Evolutionary conservation across 2,888 invertebrate species (phyloP).

Genomic region (Deroplatys truncata): DNA sequence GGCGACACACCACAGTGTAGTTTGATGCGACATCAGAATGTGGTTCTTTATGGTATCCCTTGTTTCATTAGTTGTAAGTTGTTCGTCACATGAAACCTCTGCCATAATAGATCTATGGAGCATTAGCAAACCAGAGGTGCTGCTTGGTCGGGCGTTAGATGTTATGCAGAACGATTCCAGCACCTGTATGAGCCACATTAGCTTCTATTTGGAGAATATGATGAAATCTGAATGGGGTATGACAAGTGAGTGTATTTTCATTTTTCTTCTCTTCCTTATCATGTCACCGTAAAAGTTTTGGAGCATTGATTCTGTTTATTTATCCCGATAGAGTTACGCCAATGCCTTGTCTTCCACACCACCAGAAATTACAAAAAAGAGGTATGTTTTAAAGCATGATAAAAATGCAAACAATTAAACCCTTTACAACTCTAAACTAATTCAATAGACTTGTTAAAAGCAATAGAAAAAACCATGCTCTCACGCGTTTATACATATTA

Average conservation of each 20-base stretch:
- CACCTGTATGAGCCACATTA: background rate
- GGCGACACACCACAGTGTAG: background rate
- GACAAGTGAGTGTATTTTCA: background rate
- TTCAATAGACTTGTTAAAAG: too few relatives aligned
- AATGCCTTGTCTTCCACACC: too few relatives aligned
- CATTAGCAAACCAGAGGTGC: background rate
- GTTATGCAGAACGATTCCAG: background rate
- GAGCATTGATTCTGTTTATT: too few relatives aligned
- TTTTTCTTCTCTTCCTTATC: background rate
- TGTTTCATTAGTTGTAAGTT: background rate
- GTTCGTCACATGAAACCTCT: background rate
- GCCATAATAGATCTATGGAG: background rate
- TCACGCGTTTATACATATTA: too few relatives aligned
- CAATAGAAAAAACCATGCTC: too few relatives aligned
- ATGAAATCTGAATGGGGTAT: background rate
- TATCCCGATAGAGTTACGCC: too few relatives aligned
- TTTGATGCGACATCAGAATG: background rate
- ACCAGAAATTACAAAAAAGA: too few relatives aligned
- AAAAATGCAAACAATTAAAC: too few relatives aligned
- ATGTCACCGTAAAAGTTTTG: too few relatives aligned
- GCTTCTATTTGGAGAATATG: background rate
- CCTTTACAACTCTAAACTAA: too few relatives aligned
- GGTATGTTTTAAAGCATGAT: too few relatives aligned
- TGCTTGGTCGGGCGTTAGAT: background rate
- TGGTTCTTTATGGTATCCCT: background rate